Base-by-base conservation (phyloP, 1,140 invertebrate species). In the Drosophila mayri region DNA sequence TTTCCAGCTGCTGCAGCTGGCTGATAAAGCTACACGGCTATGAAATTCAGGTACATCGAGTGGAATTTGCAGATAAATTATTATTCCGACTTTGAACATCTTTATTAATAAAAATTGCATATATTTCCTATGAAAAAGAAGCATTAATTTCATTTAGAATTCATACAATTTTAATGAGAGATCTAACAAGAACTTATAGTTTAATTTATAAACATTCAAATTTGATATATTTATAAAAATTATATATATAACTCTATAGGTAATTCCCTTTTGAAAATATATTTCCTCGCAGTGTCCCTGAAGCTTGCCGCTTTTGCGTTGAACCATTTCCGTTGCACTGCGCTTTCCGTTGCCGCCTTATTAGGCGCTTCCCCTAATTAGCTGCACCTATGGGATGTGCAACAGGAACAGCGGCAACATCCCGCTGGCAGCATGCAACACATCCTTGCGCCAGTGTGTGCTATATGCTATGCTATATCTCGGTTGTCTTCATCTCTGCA, bases 301-400 rank as follows among this genome's bases (percentile, higher is more conserved):
- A 9, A 18, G 28, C 49, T 38, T 18, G 41, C 41, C 62, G 66
- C 30, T n/a, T 38, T 49, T 65, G 64, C 50, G 58, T 55, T n/a
- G 20, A 18, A 25, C 35, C 41, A 57, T 62, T 88, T 87, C 84
- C 84, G 84, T 72, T 68, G 75, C 83, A 82, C 66, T 76, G 37
- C 62, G 70, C 44, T n/a, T 62, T 58, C 70, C 71, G 82, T 59
- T 86, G 67, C 52, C 72, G 83, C 52, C 82, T 78, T 78, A 72
- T 81, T 81, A 75, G 83, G 63, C 78, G 62, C 60, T 80, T 85
- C 79, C 81, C 82, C 76, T 76, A 83, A 84, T 84, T 84, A 84
- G 60, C 55, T 50, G 66, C 67, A 73, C 70, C 70, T 50, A 18
- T 47, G 52, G 52, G 54, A 73, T 47, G 67, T 72, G 70, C 67